Base-by-base conservation (phyloP, 1,140 invertebrate species). In the Lucilia sericata region DNA sequence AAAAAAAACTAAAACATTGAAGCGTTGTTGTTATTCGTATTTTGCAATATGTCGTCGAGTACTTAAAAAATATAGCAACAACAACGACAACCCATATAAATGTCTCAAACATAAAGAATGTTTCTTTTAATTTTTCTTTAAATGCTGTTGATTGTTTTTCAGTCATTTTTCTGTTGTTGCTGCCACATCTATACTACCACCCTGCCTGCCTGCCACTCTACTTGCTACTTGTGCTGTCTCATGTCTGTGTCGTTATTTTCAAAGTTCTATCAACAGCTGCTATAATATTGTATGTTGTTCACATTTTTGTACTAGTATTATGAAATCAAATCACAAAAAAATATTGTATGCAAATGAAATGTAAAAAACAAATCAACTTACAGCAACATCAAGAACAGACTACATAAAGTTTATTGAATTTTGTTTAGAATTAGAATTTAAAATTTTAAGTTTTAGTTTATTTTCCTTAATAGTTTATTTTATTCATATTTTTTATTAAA, bases 241-340 rank as follows among this genome's bases (percentile, higher is more conserved):
- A 76, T 76, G 74, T 76, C 74, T 34, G 36, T 36, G 74, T 76
- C 74, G 74, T 76, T 76, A 76, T 76, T 21, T 42, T 42, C 74
- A 76, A 76, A 76, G 74, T 76, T 76, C 74, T 76, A 76, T 76
- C 34, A 76, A 76, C 74, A 76, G 74, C 74, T 76, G 74, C 74
- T 76, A 42, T 42, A 76, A 21, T 76, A 55, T 55, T 55, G 51
- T 55, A 55, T 55, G 17, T 55, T 42, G 42, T 42, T 42, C 42
- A 10, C 42, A 42, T 42, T 42, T 30, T 42, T 42, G 42, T 42
- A 42, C 42, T 42, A 42, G 42, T 42, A 8, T 7, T 42, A 42
- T 42, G 51, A 55, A n/a, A 55, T 17, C 51, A 55, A 42, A 42
- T 42, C 42, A 55, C 51, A 55, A 55, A 55, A 55, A 7, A 42